Evolutionary conservation across 2,797 vertebrate species (phyloP).

Genomic region (Iguana delicatissima): DNA sequence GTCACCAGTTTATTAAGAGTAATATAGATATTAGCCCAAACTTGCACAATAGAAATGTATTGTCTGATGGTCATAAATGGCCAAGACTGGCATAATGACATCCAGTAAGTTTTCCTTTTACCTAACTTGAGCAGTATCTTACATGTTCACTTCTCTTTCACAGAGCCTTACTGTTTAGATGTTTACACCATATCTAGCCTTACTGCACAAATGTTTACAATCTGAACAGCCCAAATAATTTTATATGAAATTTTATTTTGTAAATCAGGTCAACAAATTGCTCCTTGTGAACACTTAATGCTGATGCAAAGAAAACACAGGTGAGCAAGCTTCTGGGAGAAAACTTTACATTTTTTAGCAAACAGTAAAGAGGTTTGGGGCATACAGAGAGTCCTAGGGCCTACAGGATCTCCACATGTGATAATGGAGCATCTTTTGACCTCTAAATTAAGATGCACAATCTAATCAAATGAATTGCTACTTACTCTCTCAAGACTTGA

Average conservation of each 20-base stretch:
- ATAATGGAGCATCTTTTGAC: background rate
- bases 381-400: background rate
- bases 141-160: background rate
- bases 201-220: background rate
- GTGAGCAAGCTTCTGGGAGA: too few species aligned
- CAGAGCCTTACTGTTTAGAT: background rate
- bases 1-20: too few species aligned
- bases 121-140: background rate
- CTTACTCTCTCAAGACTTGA: conserved; percentile 95
- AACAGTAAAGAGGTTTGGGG: background rate
- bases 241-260: background rate
- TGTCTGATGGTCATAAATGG: background rate
- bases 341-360: too few species aligned
- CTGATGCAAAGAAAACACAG: background rate
- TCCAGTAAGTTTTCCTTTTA: background rate
- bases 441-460: background rate
- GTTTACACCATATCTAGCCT: background rate
- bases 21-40: background rate
- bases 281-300: background rate
- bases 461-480: conserved; percentile 60
- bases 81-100: background rate
- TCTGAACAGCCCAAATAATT: background rate
- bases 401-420: background rate
- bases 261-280: background rate
- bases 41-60: background rate